A percentile compares a stretch with the other conserved stretches of the same genome.
Conservation (phyloP, 2,888 invertebrate species). For the Cephonodes hylas region DNA sequence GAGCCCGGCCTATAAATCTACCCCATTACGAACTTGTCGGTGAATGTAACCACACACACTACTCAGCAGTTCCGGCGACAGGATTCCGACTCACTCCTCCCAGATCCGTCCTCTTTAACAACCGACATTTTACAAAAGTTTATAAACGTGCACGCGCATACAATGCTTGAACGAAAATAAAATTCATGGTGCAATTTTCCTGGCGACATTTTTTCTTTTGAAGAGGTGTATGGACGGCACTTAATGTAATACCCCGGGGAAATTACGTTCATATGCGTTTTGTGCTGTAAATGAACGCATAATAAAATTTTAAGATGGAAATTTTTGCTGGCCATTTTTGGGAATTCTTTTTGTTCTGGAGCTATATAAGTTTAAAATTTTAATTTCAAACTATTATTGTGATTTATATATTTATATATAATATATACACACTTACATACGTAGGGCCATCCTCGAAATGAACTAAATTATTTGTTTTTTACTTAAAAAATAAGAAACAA, state of each 20-base stretch:
- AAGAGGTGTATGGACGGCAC: neutral
- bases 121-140: neutral
- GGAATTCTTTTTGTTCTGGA: neutral
- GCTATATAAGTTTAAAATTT: no score
- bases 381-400: no score
- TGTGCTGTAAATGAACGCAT: neutral
- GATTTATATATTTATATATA: no score
- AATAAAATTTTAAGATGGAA: neutral
- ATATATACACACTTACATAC: no score
- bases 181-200: slow-evolving; percentile 4
- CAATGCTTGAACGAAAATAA: neutral
- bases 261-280: neutral
- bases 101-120: neutral
- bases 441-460: no score
- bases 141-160: neutral
- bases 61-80: slow-evolving; percentile 23
- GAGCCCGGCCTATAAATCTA: slow-evolving; percentile 38
- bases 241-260: neutral
- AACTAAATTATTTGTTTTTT: no score
- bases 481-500: neutral
- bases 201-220: slow-evolving; percentile 4
- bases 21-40: slow-evolving; percentile 30
- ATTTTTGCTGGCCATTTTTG: neutral
- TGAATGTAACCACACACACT: slow-evolving; percentile 34
- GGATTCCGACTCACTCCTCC: slow-evolving; percentile 1